A percentile compares a stretch with the other conserved stretches of the same genome.
These are phyloP conservation scores for Periplaneta americana DNA, from an alignment of 1,140 invertebrate genomes.

Conservation along the genomic window DNA sequence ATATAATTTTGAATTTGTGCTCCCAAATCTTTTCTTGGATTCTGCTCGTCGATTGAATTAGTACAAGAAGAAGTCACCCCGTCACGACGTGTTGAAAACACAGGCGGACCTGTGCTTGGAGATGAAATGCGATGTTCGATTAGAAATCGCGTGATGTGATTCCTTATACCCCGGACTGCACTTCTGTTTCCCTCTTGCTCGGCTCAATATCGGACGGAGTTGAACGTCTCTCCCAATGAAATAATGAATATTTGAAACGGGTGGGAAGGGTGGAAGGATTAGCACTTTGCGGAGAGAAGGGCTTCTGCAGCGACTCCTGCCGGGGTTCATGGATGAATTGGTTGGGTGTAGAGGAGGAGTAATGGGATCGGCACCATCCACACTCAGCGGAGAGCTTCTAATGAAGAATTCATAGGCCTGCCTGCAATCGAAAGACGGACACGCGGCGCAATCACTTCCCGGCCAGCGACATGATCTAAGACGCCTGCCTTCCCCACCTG, in stretches of 20 bases:
- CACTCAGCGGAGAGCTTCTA: neutral
- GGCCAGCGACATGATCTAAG: no score
- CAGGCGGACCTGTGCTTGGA: no score
- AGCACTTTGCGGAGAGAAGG: neutral
- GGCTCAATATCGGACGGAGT: neutral
- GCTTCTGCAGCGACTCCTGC: neutral
- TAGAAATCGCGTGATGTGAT: neutral
- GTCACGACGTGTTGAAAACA: no score
- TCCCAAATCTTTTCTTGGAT: no score
- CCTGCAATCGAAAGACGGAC: neutral
- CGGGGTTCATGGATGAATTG: neutral
- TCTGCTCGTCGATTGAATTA: no score
- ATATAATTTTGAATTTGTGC: no score
- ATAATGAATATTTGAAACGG: neutral
- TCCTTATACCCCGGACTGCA: neutral
- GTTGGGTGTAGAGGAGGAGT: neutral
- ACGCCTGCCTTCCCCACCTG: no score
- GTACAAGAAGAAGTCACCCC: no score
- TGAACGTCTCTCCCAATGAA: neutral
- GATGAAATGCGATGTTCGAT: no score
- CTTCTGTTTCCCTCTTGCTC: neutral
- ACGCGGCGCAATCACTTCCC: no score
- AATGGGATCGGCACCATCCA: neutral
- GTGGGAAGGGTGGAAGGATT: neutral
- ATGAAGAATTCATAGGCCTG: neutral